Base-by-base conservation (phyloP, 2,888 invertebrate genomes). In the Melolontha melolontha region DNA sequence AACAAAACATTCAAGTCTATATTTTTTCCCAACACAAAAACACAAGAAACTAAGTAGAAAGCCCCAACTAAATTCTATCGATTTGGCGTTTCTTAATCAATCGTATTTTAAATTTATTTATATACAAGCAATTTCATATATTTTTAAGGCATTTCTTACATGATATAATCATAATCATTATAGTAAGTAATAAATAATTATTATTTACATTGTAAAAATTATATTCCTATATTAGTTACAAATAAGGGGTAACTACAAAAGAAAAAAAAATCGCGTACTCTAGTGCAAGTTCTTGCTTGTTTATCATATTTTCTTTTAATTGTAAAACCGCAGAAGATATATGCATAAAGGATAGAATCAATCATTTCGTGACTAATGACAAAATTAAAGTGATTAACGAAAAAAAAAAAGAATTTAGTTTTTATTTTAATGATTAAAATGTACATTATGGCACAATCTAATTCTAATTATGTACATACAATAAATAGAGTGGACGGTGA, bases 371-470 rank as follows among this genome's bases (percentile, higher is more conserved):
- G 6, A 29, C 29, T 29, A 29, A 29, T 29, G 29, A 29, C 6
- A 29, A 29, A 40, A n/a, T 40, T 39, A 54, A 34, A 54, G 64
- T 16, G 39, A 49, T 16, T 16, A n/a, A 39, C 52, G 10, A 65
- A 42, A 42, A 67, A 63, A 12, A 63, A 67, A 29, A 44, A 34
- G 47, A n/a, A n/a, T 49, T 64, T 64, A 42, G 27, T 34, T n/a
- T n/a, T 14, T 29, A 27, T 44, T 44, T 67, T 64, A 64, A 44
- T 55, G 57, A 57, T 44, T 50, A 5, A 59, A 62, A 69, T 65
- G 66, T 69, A 69, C 68, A 69, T 65, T 57, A 69, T 69, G 68
- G 68, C 68, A 69, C 68, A 62, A 64, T 44, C 65, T 57, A 64
- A 57, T 49, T 59, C 67, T 64, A 64, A 49, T 47, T 64, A 65